phyloP scores from a whole-genome alignment of 2,113 vertebrate genomes.

The Sula dactylatra region DNA sequence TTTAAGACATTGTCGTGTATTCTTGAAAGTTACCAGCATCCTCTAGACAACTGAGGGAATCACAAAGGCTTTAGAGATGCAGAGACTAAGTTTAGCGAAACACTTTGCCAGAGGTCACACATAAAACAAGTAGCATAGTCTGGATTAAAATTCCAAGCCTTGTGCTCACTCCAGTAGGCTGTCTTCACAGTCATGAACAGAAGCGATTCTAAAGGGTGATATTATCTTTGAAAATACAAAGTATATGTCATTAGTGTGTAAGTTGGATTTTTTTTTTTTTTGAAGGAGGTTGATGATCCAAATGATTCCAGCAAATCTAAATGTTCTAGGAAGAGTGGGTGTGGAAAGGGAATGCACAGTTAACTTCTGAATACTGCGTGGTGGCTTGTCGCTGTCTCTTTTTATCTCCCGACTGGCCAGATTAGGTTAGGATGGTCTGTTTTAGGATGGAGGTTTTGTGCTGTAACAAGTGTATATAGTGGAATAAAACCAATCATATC shows the following conservation, averaged over 20 bases:
- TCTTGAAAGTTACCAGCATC: not conserved
- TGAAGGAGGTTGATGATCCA: not conserved
- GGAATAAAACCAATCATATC: not conserved
- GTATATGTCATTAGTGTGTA: fast-evolving
- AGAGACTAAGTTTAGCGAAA: no score
- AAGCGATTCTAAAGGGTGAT: not conserved
- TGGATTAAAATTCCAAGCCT: not conserved
- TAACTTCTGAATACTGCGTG: not conserved
- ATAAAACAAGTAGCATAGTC: not conserved
- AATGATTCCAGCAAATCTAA: not conserved
- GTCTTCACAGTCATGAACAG: not conserved
- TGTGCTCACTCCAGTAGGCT: not conserved
- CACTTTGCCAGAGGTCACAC: not conserved
- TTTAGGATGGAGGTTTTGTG: not conserved
- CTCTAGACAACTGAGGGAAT: not conserved
- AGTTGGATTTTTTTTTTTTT: not conserved
- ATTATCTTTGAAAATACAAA: not conserved
- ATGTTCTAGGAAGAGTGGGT: not conserved
- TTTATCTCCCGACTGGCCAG: not conserved
- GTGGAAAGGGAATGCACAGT: not conserved
- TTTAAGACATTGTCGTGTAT: not conserved
- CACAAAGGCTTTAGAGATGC: not conserved
- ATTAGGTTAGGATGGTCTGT: not conserved
- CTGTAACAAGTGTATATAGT: not conserved
- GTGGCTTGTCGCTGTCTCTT: not conserved